Evolutionary conservation across 1,140 invertebrate genomes (phyloP), one percentile per base, ranked within the genome.

Genomic region (Meloidogyne exigua): DNA sequence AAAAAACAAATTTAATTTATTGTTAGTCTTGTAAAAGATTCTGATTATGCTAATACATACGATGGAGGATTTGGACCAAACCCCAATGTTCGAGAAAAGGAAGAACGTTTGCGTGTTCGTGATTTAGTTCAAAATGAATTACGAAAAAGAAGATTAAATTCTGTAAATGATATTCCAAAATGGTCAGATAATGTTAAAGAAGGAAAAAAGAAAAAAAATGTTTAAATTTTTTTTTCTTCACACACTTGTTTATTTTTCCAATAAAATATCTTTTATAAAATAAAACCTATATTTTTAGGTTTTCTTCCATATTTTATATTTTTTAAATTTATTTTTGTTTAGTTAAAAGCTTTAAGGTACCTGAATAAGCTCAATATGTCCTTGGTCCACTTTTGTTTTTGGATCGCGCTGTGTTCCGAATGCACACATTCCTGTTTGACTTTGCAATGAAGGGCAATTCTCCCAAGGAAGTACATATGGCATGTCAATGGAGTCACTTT

Each of bases 391-490:
- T 12, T 78, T 74, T 21, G 70, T 76, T 12, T 79, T 74, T n/a
- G 80, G 70, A 65, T 84, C 73, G 13, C 82, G 70, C 15, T 76
- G 57, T 36, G 62, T 63, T 0, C 82, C 82, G 69, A 83, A 83
- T 13, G 82, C 81, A 32, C 75, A 76, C 82, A 83, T 83, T 21
- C 82, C 82, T 28, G 68, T 36, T 79, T 84, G 81, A 10, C 64
- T 23, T 65, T 73, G 71, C 36, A 75, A 68, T 13, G 81, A 68
- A 1, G 82, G 63, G 13, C 49, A 32, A 15, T 78, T 36, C 66
- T 83, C 82, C 82, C 82, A 83, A 32, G 82, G 82, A 65, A 83
- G 66, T 0, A 80, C 71, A 44, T 63, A 78, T 10, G 82, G 82
- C 4, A 83, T 2, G 21, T 57, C 57, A 18, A 76, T 42, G 11